Evolutionary conservation across 2,113 vertebrate species (phyloP).

Genomic region (Onychostruthus taczanowskii): DNA sequence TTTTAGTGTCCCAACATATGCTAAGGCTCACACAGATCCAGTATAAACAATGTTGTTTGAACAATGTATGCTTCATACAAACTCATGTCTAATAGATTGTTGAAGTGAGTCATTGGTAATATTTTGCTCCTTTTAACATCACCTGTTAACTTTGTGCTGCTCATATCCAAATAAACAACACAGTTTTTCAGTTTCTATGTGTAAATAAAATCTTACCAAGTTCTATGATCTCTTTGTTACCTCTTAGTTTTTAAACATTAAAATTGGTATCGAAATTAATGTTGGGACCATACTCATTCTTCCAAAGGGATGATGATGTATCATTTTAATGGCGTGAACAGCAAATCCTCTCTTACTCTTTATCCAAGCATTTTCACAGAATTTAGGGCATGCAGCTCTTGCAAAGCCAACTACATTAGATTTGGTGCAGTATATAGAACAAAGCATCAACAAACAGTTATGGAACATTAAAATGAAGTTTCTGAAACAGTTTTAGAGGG

Average conservation of each 20-base stretch:
- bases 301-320: neutral
- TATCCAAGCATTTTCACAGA: neutral
- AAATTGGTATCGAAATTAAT: constrained; percentile 61
- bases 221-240: constrained; percentile 67
- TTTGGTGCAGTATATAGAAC: neutral
- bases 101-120: constrained; percentile 47
- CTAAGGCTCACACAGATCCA: constrained; percentile 45
- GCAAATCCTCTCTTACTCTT: neutral
- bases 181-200: constrained; percentile 44
- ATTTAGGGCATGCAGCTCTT: neutral
- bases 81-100: constrained; percentile 49
- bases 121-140: constrained; percentile 49
- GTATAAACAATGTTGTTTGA: constrained; percentile 36
- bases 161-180: constrained; percentile 59
- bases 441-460: neutral
- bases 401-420: neutral
- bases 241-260: constrained; percentile 75
- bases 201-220: constrained; percentile 69
- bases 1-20: constrained; percentile 41
- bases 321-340: neutral
- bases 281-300: constrained; percentile 5
- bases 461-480: neutral
- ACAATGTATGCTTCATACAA: constrained; percentile 38
- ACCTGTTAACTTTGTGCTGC: constrained; percentile 62
- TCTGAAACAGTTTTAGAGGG: neutral